These are phyloP conservation scores for Fistularia commersonii DNA, from an alignment of 2,797 vertebrate species.

Conservation along the genomic window DNA sequence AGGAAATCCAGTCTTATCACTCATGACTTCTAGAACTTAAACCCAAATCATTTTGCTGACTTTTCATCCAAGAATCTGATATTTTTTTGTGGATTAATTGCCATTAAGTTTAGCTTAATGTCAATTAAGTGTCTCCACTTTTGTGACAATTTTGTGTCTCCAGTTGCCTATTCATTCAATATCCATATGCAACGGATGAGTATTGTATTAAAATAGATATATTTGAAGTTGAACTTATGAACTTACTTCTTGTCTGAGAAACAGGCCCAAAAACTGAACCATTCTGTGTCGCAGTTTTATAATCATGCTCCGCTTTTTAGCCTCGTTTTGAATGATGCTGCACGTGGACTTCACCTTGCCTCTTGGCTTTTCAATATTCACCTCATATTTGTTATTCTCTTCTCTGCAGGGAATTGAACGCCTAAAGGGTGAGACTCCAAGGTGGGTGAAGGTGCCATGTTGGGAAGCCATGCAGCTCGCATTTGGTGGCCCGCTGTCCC, in stretches of 20 bases:
- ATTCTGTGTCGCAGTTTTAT: conserved; percentile 3
- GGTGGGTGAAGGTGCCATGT: conserved; percentile 76
- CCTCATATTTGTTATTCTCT: conserved; percentile 22
- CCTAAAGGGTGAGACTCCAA: conserved; percentile 86
- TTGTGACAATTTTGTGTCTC: too few species aligned
- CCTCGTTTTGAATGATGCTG: conserved; percentile 5
- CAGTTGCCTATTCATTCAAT: background rate
- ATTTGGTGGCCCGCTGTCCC: conserved; percentile 82
- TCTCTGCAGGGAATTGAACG: conserved; percentile 87
- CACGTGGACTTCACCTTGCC: conserved; percentile 13
- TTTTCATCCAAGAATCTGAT: too few species aligned
- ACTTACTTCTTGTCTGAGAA: conserved; percentile 22
- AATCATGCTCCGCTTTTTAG: background rate
- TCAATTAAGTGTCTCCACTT: too few species aligned
- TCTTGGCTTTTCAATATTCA: background rate
- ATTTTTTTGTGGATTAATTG: too few species aligned
- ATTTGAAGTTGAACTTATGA: background rate
- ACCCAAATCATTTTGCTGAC: background rate
- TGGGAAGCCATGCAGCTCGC: conserved; percentile 82
- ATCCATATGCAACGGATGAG: background rate
- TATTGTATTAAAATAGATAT: conserved; percentile 1
- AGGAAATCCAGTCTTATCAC: too few species aligned
- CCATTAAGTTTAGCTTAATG: too few species aligned
- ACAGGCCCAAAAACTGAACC: conserved; percentile 13
- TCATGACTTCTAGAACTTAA: background rate